Conservation (phyloP, 2,888 invertebrate genomes). For the Archips crataeganus region DNA sequence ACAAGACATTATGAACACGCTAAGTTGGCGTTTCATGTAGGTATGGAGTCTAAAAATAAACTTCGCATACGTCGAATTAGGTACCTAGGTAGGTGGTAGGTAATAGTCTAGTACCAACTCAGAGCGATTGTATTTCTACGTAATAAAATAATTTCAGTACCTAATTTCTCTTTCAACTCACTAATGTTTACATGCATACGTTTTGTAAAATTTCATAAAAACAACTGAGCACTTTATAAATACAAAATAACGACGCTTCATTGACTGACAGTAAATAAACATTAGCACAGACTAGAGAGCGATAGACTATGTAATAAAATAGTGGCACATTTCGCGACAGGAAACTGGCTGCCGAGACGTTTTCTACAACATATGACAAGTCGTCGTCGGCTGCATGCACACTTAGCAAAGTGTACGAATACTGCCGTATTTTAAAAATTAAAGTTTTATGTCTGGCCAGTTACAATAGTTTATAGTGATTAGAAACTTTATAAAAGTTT, state of each 20-base stretch:
- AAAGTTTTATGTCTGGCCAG: not conserved
- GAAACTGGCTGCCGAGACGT: conserved; percentile 50
- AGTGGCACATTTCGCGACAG: conserved; percentile 42
- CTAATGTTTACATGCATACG: too few relatives aligned
- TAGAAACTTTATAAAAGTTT: not conserved
- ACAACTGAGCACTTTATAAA: not conserved
- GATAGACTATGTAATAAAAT: conserved; percentile 33
- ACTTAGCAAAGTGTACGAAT: conserved; percentile 10
- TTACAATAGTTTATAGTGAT: not conserved
- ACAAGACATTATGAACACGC: too few relatives aligned
- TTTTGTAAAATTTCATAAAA: not conserved
- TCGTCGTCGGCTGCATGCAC: conserved; percentile 39
- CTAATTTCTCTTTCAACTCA: too few relatives aligned
- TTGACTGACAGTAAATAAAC: conserved; percentile 21
- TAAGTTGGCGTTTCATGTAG: too few relatives aligned
- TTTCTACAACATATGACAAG: conserved; percentile 54
- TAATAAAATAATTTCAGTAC: too few relatives aligned
- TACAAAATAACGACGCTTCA: not conserved
- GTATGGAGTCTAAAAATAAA: too few relatives aligned
- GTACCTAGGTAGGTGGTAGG: too few relatives aligned
- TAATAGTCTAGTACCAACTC: too few relatives aligned
- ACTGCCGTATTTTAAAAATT: not conserved
- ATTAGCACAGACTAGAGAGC: conserved; percentile 33
- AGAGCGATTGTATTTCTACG: too few relatives aligned
- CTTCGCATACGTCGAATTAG: too few relatives aligned